phyloP scores from a whole-genome alignment of 2,797 vertebrate genomes.

The Remorina albescens region DNA sequence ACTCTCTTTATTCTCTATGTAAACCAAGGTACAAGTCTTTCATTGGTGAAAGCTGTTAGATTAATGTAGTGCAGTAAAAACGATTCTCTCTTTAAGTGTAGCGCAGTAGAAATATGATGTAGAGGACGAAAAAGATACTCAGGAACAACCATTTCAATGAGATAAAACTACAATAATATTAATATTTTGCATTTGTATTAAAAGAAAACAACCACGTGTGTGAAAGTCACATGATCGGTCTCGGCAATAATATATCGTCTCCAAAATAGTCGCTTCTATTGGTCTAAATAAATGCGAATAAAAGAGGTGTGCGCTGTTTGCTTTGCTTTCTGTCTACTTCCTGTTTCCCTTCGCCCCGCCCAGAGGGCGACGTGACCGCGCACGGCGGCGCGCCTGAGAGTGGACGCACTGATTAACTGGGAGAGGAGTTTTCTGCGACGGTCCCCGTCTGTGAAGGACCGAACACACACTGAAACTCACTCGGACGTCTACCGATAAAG shows the following conservation, averaged over 20 bases:
- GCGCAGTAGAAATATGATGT: neutral
- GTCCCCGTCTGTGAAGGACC: slow-evolving; percentile 56
- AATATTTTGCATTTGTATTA: neutral
- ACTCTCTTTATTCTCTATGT: no score
- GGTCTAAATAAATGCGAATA: neutral
- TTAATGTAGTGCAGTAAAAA: neutral
- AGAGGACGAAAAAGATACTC: neutral
- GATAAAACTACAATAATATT: neutral
- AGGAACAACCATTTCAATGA: no score
- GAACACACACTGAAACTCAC: slow-evolving; percentile 38
- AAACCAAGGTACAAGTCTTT: neutral
- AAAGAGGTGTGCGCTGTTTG: neutral
- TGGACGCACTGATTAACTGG: slow-evolving; percentile 82
- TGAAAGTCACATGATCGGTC: rapidly evolving
- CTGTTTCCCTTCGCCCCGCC: slow-evolving; percentile 57
- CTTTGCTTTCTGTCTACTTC: slow-evolving; percentile 37
- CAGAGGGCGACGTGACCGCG: slow-evolving; percentile 73
- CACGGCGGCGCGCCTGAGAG: slow-evolving; percentile 66
- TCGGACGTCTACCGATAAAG: slow-evolving; percentile 20
- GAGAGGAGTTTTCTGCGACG: slow-evolving; percentile 67
- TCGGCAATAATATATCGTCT: rapidly evolving
- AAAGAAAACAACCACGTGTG: rapidly evolving
- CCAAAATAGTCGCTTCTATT: neutral
- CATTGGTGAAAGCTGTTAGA: neutral
- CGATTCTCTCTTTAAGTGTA: no score